Evolutionary conservation across 92 coral and sea anemone genomes (phyloP), one percentile per base, ranked within the genome.

Genomic region (Porites lobata): DNA sequence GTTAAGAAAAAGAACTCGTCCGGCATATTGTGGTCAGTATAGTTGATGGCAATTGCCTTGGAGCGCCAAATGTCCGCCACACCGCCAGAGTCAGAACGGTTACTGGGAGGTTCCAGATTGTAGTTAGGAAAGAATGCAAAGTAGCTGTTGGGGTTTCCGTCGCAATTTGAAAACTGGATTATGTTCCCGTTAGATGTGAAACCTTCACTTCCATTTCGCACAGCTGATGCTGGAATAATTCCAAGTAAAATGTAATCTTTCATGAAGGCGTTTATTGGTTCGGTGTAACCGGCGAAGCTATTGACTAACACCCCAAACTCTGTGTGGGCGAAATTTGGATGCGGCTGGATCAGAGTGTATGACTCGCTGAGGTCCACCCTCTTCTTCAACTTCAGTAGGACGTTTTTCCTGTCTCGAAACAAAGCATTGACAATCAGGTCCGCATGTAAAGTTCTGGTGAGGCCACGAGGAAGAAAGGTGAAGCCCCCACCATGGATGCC

Each of bases 51-150:
- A 9, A 9, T 56, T 3, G 17, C 61, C 61, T 14, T 56, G 61
- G 61, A 56, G 15, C 61, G 61, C 61, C 61, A 56, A 14, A 10
- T 14, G 4, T 10, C 61, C 13, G 61, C 61, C 13, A 56, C 61
- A 56, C 61, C 61, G 14, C 61, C 12, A 10, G 4, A 10, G 61
- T 10, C 3, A 9, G 68, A 92, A 82, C 8, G 8, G 7, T 14
- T 13, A 3, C 43, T 21, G 47, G 93, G 93, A 9, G 92, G 79
- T 47, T 90, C 61, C 38, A 57, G 78, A 14, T 32, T 13, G 52
- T 91, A 92, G 74, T 91, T 91, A 1, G 94, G 94, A 51, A 87
- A 57, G 75, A 91, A 91, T 13, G 92, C 94, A 66, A 91, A 91
- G 26, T 65, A 81, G 79, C 92, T 82, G 89, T 87, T 82, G 38